A percentile compares a stretch with the other conserved stretches of the same genome.
Conservation (phyloP, 2,113 vertebrate genomes). For the Lanius ludovicianus region DNA sequence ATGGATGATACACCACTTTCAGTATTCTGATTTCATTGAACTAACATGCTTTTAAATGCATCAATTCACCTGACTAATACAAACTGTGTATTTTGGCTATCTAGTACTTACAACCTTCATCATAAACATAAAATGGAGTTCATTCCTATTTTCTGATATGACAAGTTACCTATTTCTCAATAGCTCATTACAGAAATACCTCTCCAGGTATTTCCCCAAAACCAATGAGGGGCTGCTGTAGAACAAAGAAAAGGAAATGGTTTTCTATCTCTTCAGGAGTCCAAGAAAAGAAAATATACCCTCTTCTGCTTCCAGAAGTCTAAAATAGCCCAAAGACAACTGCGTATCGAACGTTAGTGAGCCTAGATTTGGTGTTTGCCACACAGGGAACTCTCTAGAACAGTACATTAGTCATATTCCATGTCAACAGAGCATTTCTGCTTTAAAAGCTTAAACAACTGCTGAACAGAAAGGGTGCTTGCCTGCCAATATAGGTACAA, state of each 20-base stretch:
- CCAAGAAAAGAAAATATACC: neutral
- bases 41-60: neutral
- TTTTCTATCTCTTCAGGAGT: neutral
- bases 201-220: neutral
- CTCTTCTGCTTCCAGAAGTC: neutral
- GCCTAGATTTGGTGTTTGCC: neutral
- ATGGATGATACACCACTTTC: neutral
- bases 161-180: neutral
- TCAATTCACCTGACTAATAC: neutral
- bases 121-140: neutral
- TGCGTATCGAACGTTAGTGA: neutral
- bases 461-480: constrained; percentile 26
- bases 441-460: constrained; percentile 28
- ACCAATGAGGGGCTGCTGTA: neutral
- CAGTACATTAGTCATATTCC: neutral
- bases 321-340: constrained; percentile 5
- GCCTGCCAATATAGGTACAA: neutral
- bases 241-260: neutral
- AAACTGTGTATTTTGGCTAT: neutral
- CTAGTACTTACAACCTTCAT: neutral
- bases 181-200: neutral
- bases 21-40: neutral
- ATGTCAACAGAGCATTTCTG: neutral
- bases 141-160: neutral
- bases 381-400: neutral